Evolutionary conservation across 2,888 invertebrate genomes (phyloP).

Genomic region (Eledona agricola): DNA sequence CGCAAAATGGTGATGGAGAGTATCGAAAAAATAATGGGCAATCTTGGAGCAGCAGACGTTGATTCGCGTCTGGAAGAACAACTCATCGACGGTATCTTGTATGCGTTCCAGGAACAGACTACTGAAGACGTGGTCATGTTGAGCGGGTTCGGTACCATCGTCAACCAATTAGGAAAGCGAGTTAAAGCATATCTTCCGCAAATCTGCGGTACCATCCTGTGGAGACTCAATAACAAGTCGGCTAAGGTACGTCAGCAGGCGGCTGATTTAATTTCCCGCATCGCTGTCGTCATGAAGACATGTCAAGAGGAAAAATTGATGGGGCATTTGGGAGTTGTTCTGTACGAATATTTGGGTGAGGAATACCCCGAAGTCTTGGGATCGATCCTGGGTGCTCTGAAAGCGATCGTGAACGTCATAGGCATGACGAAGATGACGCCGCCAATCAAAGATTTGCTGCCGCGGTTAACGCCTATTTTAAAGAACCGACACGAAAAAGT

Average conservation of each 20-base stretch:
- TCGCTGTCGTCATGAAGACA: slow-evolving; percentile 99
- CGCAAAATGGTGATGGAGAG: slow-evolving; percentile 99
- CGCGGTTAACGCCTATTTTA: slow-evolving; percentile 95
- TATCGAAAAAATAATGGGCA: slow-evolving; percentile 98
- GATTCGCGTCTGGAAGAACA: slow-evolving; percentile 98
- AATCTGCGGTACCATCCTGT: slow-evolving; percentile 99
- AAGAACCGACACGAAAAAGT: slow-evolving; percentile 93
- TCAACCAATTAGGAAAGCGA: slow-evolving; percentile 95
- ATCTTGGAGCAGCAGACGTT: slow-evolving; percentile 97
- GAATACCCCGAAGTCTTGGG: slow-evolving; percentile 99
- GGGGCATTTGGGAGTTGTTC: slow-evolving; percentile 98
- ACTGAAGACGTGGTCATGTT: slow-evolving; percentile 99
- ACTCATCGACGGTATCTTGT: slow-evolving; percentile 98
- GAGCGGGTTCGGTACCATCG: slow-evolving; percentile 99
- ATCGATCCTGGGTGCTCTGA: slow-evolving; percentile 97
- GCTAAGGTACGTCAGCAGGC: slow-evolving; percentile 99
- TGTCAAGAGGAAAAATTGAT: slow-evolving; percentile 99
- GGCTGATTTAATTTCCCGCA: slow-evolving; percentile 97
- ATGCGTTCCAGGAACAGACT: slow-evolving; percentile 99
- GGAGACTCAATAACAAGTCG: slow-evolving; percentile 99
- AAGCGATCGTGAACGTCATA: slow-evolving; percentile 99
- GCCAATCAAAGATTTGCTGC: slow-evolving; percentile 97
- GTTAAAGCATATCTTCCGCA: slow-evolving; percentile 99
- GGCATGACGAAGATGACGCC: slow-evolving; percentile 99
- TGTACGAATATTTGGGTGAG: slow-evolving; percentile 99